Evolutionary conservation across 2,113 vertebrate genomes (phyloP).

Genomic region (Zosterops borbonicus): DNA sequence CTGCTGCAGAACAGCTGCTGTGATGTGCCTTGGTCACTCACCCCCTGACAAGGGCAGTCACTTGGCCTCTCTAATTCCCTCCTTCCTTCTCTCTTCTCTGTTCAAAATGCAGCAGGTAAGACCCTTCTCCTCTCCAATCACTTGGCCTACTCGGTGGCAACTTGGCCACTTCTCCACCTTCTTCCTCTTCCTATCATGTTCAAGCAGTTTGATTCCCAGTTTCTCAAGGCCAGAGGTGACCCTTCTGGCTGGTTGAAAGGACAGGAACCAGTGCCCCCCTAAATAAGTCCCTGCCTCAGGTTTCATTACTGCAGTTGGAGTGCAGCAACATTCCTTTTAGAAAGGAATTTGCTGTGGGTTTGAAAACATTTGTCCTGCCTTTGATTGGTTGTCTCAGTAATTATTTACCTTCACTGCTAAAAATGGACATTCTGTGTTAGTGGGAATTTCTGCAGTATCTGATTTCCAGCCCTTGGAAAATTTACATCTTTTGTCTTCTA

Average conservation of each 20-base stretch:
- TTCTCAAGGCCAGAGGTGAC: neutral
- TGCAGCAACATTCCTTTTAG: neutral
- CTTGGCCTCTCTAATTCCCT: constrained; percentile 16
- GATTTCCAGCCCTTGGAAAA: neutral
- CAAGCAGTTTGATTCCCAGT: neutral
- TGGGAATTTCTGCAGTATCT: neutral
- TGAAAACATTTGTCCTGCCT: neutral
- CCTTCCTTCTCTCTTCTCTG: neutral
- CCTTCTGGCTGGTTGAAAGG: neutral
- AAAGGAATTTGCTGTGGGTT: neutral
- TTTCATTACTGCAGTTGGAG: neutral
- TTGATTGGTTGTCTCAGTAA: neutral
- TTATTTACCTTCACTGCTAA: neutral
- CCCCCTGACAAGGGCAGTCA: neutral
- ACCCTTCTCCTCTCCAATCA: neutral
- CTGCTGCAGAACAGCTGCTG: neutral
- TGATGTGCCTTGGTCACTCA: neutral
- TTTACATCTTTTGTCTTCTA: neutral
- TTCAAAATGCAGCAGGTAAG: constrained; percentile 34
- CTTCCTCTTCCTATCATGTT: neutral
- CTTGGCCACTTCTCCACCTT: neutral
- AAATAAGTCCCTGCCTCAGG: neutral
- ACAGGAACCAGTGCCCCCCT: neutral
- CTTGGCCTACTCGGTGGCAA: neutral
- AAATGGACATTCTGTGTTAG: neutral